Base-by-base conservation (phyloP, 2,797 vertebrate species). In the Eulemur mongoz region DNA sequence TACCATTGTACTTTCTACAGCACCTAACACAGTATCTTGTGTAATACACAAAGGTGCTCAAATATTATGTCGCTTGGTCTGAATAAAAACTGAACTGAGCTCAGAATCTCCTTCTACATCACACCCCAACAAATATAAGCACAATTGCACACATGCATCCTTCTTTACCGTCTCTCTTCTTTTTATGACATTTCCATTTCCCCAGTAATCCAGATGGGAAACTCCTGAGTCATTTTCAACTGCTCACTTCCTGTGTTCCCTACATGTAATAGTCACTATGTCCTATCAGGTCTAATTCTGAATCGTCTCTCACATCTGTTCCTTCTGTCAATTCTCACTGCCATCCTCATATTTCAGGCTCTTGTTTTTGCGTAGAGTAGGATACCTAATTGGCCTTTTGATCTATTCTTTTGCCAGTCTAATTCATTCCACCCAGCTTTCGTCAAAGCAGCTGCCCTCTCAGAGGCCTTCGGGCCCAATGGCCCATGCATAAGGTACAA, bases 221-320 rank as follows among this genome's bases (percentile, higher is more conserved):
- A 59, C 82, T 57, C 88, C 40, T 89, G 95, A 92, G 88, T 97
- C 92, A 92, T 84, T 69, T 61, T 32, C 59, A 70, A 40, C n/a
- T 75, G 78, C 63, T 52, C 61, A 32, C 52, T 92, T 72, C 84
- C 57, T 87, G 79, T 45, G 32, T 2, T 54, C 30, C 65, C 82
- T 54, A 13, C 67, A 10, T 80, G 38, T 32, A 80, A 78, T 78
- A 82, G 54, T 90, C 79, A 61, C 27, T 69, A 23, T 92, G 84
- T 86, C 90, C 84, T 88, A 48, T 95, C 85, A 96, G 57, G 61
- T 94, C 92, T 87, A 40, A 91, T 91, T 96, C 85, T 57, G 78
- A 94, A 57, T 72, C 3, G 2, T 69, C 91, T 93, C 35, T 91
- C 75, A 91, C 82, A 93, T 91, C 65, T 96, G 89, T 67, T 79